A percentile compares a stretch with the other conserved stretches of the same genome.
Evolutionary conservation across 2,797 vertebrate genomes (phyloP).

Genomic region (Cossypha caffra): DNA sequence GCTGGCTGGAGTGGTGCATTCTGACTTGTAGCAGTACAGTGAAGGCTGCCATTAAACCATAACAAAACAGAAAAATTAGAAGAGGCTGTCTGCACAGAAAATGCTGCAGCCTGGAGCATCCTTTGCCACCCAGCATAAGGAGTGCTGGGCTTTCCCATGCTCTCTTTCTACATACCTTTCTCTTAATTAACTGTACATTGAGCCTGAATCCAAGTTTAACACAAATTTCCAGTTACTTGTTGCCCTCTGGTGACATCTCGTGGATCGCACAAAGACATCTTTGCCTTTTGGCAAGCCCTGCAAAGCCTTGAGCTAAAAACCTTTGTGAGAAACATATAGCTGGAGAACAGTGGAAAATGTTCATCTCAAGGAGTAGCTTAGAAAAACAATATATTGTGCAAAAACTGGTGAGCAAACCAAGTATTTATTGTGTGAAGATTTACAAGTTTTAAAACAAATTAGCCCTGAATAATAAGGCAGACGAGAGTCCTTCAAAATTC

Average conservation of each 20-base stretch:
- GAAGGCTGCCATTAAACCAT: neutral
- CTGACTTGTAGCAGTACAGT: neutral
- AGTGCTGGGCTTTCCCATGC: neutral
- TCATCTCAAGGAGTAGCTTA: neutral
- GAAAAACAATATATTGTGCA: neutral
- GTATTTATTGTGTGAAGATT: neutral
- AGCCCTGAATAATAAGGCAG: neutral
- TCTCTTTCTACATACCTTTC: neutral
- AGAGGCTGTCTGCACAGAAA: neutral
- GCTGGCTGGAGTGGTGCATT: neutral
- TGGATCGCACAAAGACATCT: neutral
- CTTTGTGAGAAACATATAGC: neutral
- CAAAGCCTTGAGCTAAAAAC: neutral
- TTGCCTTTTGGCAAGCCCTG: neutral
- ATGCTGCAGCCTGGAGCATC: neutral
- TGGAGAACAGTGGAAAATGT: neutral
- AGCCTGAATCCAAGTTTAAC: neutral
- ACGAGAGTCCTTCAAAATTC: neutral
- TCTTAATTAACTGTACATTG: neutral
- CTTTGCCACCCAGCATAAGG: neutral
- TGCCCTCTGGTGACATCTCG: constrained; percentile 44
- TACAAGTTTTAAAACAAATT: neutral
- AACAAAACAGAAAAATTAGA: neutral
- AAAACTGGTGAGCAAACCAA: neutral
- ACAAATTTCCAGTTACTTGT: neutral